phyloP scores from a whole-genome alignment of 2,797 vertebrate genomes.

The Podarcis siculus region DNA sequence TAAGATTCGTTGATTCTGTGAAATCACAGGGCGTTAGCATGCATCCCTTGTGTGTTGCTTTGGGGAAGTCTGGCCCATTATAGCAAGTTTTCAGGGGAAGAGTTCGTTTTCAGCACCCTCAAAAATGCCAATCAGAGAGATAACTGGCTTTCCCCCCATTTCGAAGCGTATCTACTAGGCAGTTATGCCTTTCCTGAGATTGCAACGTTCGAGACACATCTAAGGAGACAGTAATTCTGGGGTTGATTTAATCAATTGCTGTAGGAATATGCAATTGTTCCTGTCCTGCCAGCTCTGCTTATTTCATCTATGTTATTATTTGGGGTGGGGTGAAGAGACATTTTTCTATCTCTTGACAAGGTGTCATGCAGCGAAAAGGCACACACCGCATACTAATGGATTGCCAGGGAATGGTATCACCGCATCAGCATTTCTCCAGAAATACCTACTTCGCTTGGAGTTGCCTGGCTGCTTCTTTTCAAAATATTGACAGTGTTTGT shows the following conservation, averaged over 20 bases:
- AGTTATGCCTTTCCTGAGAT: constrained; percentile 39
- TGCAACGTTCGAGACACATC: not conserved
- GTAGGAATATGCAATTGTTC: constrained; percentile 35
- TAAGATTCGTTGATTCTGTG: too few relatives aligned
- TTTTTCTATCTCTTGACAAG: constrained; percentile 41
- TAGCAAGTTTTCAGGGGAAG: constrained; percentile 5
- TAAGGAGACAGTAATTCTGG: constrained; percentile 38
- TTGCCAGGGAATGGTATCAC: constrained; percentile 25
- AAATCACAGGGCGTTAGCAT: constrained; percentile 13
- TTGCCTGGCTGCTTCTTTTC: constrained; percentile 1
- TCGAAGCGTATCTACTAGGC: constrained; percentile 34
- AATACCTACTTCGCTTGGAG: not conserved
- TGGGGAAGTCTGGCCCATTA: constrained; percentile 26
- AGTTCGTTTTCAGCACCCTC: not conserved
- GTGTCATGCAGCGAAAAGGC: constrained; percentile 7
- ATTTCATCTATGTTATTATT: constrained; percentile 29
- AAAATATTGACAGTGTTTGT: not conserved
- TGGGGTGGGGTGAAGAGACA: constrained; percentile 5
- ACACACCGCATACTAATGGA: constrained; percentile 25
- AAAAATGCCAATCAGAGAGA: not conserved
- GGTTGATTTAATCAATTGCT: constrained; percentile 52
- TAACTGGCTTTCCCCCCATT: constrained; percentile 27
- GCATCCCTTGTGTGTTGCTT: not conserved
- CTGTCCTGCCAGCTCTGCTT: constrained; percentile 38
- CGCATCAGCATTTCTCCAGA: constrained; percentile 46